phyloP scores from a whole-genome alignment of 2,113 vertebrate genomes.

The Butorides virescens region DNA sequence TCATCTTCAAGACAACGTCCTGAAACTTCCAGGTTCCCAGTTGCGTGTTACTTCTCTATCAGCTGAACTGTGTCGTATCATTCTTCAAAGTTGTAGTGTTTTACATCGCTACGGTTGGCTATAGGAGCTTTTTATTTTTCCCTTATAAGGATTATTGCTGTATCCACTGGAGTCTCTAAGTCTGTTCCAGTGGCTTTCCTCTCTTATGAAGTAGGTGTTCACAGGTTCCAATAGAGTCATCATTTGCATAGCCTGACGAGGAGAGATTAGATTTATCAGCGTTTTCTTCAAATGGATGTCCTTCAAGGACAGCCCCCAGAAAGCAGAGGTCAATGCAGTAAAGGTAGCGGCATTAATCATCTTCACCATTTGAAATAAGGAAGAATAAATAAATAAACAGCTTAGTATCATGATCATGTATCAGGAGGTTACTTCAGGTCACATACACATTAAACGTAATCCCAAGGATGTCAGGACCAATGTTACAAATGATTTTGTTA shows the following conservation, averaged over 20 bases:
- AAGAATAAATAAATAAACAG: constrained; percentile 80
- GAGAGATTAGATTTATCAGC: constrained; percentile 74
- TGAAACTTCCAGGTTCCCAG: neutral
- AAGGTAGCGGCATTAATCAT: constrained; percentile 80
- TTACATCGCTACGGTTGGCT: neutral
- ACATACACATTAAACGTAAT: constrained; percentile 63
- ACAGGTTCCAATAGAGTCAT: constrained; percentile 12
- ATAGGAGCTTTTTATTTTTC: neutral
- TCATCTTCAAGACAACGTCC: neutral
- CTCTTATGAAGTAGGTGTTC: constrained; percentile 1
- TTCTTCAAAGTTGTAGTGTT: neutral
- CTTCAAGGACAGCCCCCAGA: constrained; percentile 72
- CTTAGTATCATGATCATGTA: constrained; percentile 67
- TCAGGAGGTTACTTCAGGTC: constrained; percentile 66
- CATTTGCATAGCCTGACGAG: constrained; percentile 56
- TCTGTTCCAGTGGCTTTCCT: neutral
- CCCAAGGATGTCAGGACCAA: constrained; percentile 68
- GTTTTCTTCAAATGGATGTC: constrained; percentile 68
- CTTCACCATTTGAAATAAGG: constrained; percentile 59
- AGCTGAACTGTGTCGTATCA: neutral
- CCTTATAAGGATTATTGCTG: neutral
- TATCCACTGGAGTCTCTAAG: neutral
- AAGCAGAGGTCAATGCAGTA: constrained; percentile 67
- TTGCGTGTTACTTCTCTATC: neutral
- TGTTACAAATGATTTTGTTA: constrained; percentile 8